Evolutionary conservation across 2,888 invertebrate genomes (phyloP), one percentile per base, ranked within the genome.

Genomic region (Beris chalybata): DNA sequence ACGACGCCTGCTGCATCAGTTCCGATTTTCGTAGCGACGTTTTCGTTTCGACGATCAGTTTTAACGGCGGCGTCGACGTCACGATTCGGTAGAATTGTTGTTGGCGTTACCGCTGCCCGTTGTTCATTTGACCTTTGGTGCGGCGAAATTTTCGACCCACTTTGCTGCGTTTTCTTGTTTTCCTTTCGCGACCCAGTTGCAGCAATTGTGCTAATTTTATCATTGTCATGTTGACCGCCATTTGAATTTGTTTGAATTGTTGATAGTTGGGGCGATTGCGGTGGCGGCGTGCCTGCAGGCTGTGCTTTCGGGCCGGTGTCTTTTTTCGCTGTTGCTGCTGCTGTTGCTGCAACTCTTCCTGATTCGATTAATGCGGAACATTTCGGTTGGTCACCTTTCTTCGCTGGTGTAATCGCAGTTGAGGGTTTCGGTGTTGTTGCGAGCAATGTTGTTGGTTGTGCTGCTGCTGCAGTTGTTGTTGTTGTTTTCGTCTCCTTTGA

Each of bases 201-300:
- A 22, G 22, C 22, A 56, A 31, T 47, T 50, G 61, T 58, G 50
- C 68, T 68, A 67, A 65, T 68, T 65, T 64, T 68, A 65, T 67
- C 64, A 53, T 53, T 64, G 58, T 65, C 61, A 61, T 29, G 48
- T 50, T 65, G 65, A 52, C 61, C 61, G 61, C 61, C 61, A 59
- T 50, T 65, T 32, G 68, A 55, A 45, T 30, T 64, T 58, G 57
- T 68, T 66, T 67, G 57, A 64, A 67, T 68, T 56, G 68, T 63
- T 43, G 47, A 15, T 11, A 13, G 61, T 56, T 59, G 65, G n/a
- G 50, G 15, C 54, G 53, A 30, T 58, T 71, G 69, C 72, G 72
- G 71, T 73, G 73, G 72, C 71, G 72, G 74, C 72, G 75, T 65
- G 58, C 65, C 65, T 68, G 66, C 56, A 48, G 70, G 61, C 64